Evolutionary conservation across 35 echinoderm and acorn worm genomes (phyloP).

Genomic region (Heliocidaris erythrogramma): DNA sequence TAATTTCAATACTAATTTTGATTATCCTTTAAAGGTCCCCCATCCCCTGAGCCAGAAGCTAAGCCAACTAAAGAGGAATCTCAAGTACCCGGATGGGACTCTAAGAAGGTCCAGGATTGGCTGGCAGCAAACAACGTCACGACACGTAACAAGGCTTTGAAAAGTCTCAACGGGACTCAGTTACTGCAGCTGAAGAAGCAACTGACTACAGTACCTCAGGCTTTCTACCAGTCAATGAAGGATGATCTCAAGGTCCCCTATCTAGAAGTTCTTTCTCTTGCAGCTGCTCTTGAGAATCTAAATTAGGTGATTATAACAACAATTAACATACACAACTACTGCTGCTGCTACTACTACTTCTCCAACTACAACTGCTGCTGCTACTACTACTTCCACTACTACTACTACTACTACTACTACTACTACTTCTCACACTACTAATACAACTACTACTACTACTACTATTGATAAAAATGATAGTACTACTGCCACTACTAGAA

Average conservation of each 20-base stretch:
- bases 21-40: background rate
- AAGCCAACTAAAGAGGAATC: background rate
- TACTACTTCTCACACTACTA: too few relatives aligned
- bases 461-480: too few relatives aligned
- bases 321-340: too few relatives aligned
- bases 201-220: background rate
- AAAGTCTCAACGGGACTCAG: background rate
- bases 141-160: background rate
- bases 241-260: background rate
- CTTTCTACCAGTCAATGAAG: background rate
- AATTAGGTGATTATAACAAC: background rate
- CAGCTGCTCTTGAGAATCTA: constrained; percentile 6
- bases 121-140: constrained; percentile 4
- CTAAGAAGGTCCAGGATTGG: background rate
- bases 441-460: too few relatives aligned
- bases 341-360: too few relatives aligned
- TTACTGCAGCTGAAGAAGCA: constrained; percentile 32
- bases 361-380: too few relatives aligned
- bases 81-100: background rate
- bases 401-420: too few relatives aligned
- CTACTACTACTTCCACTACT: too few relatives aligned
- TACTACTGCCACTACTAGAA: too few relatives aligned
- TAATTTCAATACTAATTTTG: too few relatives aligned
- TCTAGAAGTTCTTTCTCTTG: background rate
- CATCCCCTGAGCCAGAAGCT: background rate